These are phyloP conservation scores for Venustoraphidia nigricollis DNA, from an alignment of 2,888 invertebrate genomes.

Conservation along the genomic window DNA sequence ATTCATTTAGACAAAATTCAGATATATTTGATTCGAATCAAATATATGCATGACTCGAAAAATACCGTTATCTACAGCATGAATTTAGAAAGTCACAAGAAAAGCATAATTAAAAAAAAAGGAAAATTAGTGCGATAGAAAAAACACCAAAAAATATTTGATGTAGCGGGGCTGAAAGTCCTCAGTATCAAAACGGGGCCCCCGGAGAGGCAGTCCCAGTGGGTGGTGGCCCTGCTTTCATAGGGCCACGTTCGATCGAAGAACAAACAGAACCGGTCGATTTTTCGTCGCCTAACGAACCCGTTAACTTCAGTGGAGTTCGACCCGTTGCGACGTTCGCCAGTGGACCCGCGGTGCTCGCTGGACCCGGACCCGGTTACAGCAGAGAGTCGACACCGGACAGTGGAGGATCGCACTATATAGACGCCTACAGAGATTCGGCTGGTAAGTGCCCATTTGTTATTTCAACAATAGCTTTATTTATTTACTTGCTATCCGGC, in stretches of 20 bases:
- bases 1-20: too few species aligned
- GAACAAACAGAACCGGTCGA: conserved; percentile 59
- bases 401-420: conserved; percentile 76
- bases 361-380: conserved; percentile 50
- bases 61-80: too few species aligned
- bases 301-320: conserved; percentile 44
- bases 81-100: too few species aligned
- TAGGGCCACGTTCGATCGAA: conserved; percentile 37
- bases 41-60: too few species aligned
- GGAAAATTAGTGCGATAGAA: too few species aligned
- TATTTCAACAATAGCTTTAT: neutral
- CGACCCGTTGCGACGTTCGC: conserved; percentile 32
- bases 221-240: conserved; percentile 35
- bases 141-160: too few species aligned
- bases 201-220: conserved; percentile 31
- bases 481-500: neutral
- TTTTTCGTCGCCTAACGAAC: conserved; percentile 49
- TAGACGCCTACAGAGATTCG: conserved; percentile 74
- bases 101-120: too few species aligned
- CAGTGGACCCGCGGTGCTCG: conserved; percentile 27
- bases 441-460: conserved; percentile 43
- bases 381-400: conserved; percentile 82
- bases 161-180: conserved; percentile 36
- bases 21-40: too few species aligned
- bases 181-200: conserved; percentile 36